These are phyloP conservation scores for Drosophila chauvacae DNA, from an alignment of 1,140 invertebrate genomes.

Conservation along the genomic window DNA sequence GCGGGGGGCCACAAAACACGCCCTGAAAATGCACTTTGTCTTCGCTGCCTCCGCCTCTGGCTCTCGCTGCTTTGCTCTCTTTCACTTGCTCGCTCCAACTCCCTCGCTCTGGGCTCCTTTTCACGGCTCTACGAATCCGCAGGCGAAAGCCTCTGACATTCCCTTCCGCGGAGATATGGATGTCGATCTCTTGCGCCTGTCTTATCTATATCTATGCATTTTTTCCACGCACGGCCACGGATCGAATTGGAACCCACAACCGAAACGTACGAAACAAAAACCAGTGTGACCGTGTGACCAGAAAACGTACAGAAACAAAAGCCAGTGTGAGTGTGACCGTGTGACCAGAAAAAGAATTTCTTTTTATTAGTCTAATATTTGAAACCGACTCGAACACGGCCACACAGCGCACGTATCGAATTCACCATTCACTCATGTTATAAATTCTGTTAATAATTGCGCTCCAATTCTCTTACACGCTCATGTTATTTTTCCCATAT, in stretches of 20 bases:
- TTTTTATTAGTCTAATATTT: no score
- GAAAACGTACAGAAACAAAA: not conserved
- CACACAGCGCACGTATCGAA: no score
- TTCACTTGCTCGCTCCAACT: constrained; percentile 10
- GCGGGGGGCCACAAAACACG: constrained; percentile 48
- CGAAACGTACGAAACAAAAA: constrained; percentile 3
- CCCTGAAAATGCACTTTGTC: constrained; percentile 58
- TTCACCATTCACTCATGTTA: no score
- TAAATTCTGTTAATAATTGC: no score
- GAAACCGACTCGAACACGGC: no score
- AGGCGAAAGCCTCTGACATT: constrained; percentile 3
- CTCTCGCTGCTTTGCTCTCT: constrained; percentile 17
- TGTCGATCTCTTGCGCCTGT: constrained; percentile 38
- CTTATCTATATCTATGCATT: constrained; percentile 71
- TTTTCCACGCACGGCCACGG: constrained; percentile 60
- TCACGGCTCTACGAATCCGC: constrained; percentile 22
- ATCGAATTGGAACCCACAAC: constrained; percentile 27
- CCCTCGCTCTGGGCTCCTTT: constrained; percentile 15
- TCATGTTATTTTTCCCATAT: no score
- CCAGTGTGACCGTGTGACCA: not conserved
- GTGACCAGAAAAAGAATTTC: no score
- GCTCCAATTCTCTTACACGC: no score
- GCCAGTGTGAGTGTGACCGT: not conserved
- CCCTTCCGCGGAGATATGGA: constrained; percentile 24
- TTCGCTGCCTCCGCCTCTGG: constrained; percentile 42